phyloP scores from a whole-genome alignment of 2,888 invertebrate genomes.

The Alloscopus bannaensis region DNA sequence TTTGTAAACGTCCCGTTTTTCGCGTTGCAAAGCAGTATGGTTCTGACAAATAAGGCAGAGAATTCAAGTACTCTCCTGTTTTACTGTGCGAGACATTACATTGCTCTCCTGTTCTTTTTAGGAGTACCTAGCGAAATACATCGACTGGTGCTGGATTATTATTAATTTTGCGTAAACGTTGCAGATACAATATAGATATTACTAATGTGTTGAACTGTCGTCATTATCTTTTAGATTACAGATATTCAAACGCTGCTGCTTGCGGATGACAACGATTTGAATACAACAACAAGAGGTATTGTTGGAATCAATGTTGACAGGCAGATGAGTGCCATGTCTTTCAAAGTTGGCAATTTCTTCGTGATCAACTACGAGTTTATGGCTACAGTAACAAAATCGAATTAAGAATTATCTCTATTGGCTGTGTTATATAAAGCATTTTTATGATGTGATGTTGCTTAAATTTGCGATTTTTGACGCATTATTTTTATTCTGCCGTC shows the following conservation, averaged over 20 bases:
- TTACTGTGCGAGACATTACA: constrained; percentile 7
- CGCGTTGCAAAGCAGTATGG: constrained; percentile 31
- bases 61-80: constrained; percentile 8
- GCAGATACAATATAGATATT: not conserved
- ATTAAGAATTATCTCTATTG: not conserved
- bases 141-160: constrained; percentile 14
- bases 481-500: no score
- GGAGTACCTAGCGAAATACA: constrained; percentile 46
- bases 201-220: not conserved
- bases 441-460: no score
- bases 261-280: not conserved
- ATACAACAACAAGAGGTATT: not conserved
- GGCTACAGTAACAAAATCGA: constrained; percentile 16
- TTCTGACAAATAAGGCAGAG: not conserved
- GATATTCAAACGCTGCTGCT: constrained; percentile 10
- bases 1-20: constrained; percentile 34
- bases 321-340: constrained; percentile 28
- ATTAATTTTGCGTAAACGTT: not conserved
- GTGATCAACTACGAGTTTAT: constrained; percentile 39
- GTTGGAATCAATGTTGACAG: constrained; percentile 34
- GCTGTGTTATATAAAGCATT: not conserved
- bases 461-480: no score
- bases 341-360: constrained; percentile 34
- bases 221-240: constrained; percentile 9
- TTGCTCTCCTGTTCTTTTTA: constrained; percentile 17